These are phyloP conservation scores for Drosophila differens DNA, from an alignment of 2,888 invertebrate species.

Conservation along the genomic window DNA sequence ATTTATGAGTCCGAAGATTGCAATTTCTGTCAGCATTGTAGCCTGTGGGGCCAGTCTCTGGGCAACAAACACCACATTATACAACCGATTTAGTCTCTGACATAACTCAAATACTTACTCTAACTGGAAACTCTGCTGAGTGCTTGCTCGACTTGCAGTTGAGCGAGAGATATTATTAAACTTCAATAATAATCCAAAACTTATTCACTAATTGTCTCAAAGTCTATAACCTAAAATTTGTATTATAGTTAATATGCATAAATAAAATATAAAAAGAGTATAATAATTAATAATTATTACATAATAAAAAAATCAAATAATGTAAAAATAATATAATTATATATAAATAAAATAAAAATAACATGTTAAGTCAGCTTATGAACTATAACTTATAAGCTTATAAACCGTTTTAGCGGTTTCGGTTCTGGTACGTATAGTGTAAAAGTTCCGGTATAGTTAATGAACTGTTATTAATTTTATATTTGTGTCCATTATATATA, in stretches of 20 bases:
- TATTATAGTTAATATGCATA: not conserved
- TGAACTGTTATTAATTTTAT: not conserved
- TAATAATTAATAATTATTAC: not conserved
- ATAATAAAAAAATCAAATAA: not conserved
- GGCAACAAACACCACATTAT: conserved; percentile 26
- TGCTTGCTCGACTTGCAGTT: not conserved
- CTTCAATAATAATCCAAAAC: not conserved
- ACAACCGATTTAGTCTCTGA: conserved; percentile 33
- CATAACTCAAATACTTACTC: conserved; percentile 28
- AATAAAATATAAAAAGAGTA: not conserved
- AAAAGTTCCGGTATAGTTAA: too few relatives aligned
- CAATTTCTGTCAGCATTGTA: conserved; percentile 30
- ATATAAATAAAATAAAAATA: not conserved
- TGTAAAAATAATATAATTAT: not conserved
- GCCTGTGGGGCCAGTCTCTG: conserved; percentile 22
- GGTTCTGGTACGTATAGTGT: too few relatives aligned
- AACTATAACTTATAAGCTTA: too few relatives aligned
- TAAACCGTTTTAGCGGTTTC: too few relatives aligned
- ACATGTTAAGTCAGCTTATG: too few relatives aligned
- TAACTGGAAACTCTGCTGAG: not conserved
- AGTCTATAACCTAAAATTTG: not conserved
- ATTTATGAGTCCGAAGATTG: conserved; percentile 32
- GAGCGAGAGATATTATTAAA: not conserved
- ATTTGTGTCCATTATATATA: too few relatives aligned
- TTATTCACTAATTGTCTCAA: not conserved